These are phyloP conservation scores for Synergus japonicus DNA, from an alignment of 2,888 invertebrate species.

Conservation along the genomic window DNA sequence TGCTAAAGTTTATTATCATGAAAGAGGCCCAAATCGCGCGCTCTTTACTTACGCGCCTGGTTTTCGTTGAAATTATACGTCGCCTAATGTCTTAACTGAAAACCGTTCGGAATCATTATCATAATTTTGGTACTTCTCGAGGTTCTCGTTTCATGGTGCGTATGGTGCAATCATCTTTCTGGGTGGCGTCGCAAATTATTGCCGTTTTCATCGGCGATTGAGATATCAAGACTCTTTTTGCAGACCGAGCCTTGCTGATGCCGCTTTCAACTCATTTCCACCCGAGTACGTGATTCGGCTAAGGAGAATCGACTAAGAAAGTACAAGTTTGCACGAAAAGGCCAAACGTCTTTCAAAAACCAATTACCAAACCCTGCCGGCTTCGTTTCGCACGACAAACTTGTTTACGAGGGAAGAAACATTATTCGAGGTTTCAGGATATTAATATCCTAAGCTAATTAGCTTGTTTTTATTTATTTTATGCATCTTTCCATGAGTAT, in stretches of 20 bases:
- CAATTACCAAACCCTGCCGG: neutral
- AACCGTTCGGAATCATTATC: slow-evolving; percentile 75
- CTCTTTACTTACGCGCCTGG: slow-evolving; percentile 69
- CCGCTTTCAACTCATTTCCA: slow-evolving; percentile 54
- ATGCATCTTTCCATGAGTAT: too few relatives aligned
- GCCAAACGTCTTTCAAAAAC: neutral
- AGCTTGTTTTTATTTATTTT: too few relatives aligned
- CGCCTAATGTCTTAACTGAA: slow-evolving; percentile 77
- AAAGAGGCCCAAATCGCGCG: slow-evolving; percentile 59
- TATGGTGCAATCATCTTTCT: slow-evolving; percentile 72
- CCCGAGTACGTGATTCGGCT: slow-evolving; percentile 37
- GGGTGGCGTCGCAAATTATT: slow-evolving; percentile 74
- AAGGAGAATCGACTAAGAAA: slow-evolving; percentile 6
- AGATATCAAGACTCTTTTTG: slow-evolving; percentile 66
- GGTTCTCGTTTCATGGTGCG: slow-evolving; percentile 63
- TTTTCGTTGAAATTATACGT: slow-evolving; percentile 74
- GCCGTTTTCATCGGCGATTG: slow-evolving; percentile 73
- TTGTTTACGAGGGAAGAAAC: slow-evolving; percentile 3
- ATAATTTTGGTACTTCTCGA: slow-evolving; percentile 75
- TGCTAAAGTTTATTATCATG: slow-evolving; percentile 73
- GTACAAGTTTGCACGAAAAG: slow-evolving; percentile 24
- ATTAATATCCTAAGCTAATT: too few relatives aligned
- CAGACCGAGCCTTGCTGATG: slow-evolving; percentile 41
- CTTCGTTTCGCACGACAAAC: slow-evolving; percentile 1
- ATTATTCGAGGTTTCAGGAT: neutral